Base-by-base conservation (phyloP, 1,140 invertebrate species). In the Vanessa atalanta region DNA sequence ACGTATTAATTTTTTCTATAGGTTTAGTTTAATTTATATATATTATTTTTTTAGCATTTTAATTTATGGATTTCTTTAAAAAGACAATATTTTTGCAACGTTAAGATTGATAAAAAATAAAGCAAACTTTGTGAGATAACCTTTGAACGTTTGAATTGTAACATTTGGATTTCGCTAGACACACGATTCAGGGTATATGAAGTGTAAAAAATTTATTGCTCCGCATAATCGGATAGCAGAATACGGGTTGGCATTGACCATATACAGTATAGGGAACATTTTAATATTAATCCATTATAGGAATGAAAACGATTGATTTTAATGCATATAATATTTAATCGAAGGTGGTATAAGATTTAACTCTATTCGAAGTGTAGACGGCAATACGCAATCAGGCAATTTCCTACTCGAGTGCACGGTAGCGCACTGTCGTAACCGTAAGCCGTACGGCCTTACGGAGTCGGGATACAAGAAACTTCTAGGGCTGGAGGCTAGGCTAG, bases 131-230 rank as follows among this genome's bases (percentile, higher is more conserved):
- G 0, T 15, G 6, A 61, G 31, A 61, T 61, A 61, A n/a, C 26
- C 1, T 13, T 26, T 61, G 8, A 14, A n/a, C 26, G 14, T 13
- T 26, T 61, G 8, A 14, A 31, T 15, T 16, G 31, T 61, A 15
- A 7, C 57, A 37, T 37, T 37, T 13, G 57, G 14, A 61, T 61
- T 61, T 43, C 14, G 26, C 26, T 15, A 61, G 57, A 61, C 14
- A 37, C 26, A 37, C 14, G 57, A 61, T 31, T 61, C 57, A 26
- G 6, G 31, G 31, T 61, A 61, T 61, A 61, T 61, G 57, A 61
- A 61, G 57, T 61, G 57, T 61, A 61, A 61, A 61, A 61, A 61
- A 61, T 61, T 61, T 61, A 61, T 61, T 61, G 31, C 57, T 31
- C 57, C 20, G 57, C 57, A 61, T 61, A 37, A 31, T 61, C 23